Conservation (phyloP, 1,140 invertebrate species). For the Drosophila bocqueti region DNA sequence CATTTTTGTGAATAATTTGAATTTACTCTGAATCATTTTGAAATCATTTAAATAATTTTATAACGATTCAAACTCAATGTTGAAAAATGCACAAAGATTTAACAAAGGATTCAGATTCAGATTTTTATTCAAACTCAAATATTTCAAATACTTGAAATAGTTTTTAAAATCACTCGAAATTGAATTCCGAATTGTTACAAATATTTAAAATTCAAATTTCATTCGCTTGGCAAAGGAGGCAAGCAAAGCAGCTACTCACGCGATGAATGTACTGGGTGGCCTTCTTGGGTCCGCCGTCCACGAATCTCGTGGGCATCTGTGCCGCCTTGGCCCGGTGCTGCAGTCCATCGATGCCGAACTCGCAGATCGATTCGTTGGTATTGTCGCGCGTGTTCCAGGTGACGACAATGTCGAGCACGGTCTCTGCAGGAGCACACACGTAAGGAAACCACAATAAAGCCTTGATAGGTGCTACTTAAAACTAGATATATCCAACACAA, state of each 20-base stretch:
- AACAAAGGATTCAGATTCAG: too few relatives aligned
- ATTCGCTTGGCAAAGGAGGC: background rate
- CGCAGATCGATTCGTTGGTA: constrained; percentile 90
- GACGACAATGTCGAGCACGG: constrained; percentile 91
- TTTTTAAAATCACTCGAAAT: too few relatives aligned
- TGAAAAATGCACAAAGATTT: too few relatives aligned
- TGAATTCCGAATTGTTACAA: too few relatives aligned
- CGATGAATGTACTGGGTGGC: constrained; percentile 93
- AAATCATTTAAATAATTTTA: background rate
- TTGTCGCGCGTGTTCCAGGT: constrained; percentile 95
- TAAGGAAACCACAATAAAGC: background rate
- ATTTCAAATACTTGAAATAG: too few relatives aligned
- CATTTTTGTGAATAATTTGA: background rate
- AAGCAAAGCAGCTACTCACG: constrained; percentile 87
- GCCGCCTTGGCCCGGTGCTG: constrained; percentile 86
- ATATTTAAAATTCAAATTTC: too few relatives aligned
- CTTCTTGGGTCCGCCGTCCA: constrained; percentile 90
- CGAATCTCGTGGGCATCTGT: constrained; percentile 86
- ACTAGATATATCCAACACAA: background rate
- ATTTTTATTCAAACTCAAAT: too few relatives aligned
- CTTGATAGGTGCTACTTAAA: background rate
- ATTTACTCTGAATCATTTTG: background rate
- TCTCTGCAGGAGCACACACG: constrained; percentile 85
- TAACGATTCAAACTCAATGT: background rate
- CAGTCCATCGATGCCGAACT: constrained; percentile 90